Conservation (phyloP, 2,113 vertebrate genomes). For the Chascanopsetta lugubris region DNA sequence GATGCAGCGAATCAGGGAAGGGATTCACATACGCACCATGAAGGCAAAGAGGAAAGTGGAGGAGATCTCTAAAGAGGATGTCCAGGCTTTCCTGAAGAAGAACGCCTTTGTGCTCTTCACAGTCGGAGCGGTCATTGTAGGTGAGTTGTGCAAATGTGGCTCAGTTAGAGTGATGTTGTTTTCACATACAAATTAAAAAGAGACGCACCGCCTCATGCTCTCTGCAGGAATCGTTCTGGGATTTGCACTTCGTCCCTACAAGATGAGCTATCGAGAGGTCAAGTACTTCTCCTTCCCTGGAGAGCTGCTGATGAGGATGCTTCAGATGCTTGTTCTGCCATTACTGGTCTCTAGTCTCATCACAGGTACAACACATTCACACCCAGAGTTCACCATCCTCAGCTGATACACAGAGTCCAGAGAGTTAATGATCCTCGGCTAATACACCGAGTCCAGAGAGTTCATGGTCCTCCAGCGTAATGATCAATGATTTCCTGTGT, state of each 20-base stretch:
- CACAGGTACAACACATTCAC: constrained; percentile 85
- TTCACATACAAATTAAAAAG: not conserved
- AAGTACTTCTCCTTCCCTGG: constrained; percentile 98
- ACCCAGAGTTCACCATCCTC: no score
- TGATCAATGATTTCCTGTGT: no score
- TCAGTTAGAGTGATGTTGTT: not conserved
- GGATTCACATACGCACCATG: constrained; percentile 91
- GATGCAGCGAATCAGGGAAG: constrained; percentile 91
- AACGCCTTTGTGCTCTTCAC: constrained; percentile 97
- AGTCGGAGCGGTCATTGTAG: constrained; percentile 89
- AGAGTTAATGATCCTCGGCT: no score
- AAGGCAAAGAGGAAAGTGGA: constrained; percentile 95
- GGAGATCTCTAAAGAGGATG: constrained; percentile 92
- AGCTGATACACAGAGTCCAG: no score
- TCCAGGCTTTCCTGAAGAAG: constrained; percentile 90
- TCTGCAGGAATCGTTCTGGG: constrained; percentile 88
- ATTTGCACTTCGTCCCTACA: constrained; percentile 88
- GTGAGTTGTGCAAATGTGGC: constrained; percentile 79
- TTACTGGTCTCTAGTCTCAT: constrained; percentile 93
- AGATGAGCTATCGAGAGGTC: constrained; percentile 91
- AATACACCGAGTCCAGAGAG: no score
- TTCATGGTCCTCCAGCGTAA: no score
- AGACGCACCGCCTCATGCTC: not conserved
- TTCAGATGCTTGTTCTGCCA: constrained; percentile 96
- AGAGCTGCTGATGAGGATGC: constrained; percentile 95